phyloP scores from a whole-genome alignment of 2,113 vertebrate species.

The Cettia cetti region DNA sequence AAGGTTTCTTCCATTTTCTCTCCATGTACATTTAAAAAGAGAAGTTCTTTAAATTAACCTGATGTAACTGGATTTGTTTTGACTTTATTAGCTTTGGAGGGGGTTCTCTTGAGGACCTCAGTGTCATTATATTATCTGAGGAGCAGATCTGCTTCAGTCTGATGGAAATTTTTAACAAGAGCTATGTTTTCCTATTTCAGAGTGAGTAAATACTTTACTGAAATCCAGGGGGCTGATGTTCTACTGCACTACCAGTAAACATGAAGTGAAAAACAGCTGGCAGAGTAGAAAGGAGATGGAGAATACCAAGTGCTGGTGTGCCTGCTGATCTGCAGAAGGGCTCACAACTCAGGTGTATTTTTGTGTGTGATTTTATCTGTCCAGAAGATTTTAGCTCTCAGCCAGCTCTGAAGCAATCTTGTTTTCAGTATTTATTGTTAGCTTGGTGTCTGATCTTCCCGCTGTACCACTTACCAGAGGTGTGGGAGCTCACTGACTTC shows the following conservation, averaged over 20 bases:
- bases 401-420: not conserved
- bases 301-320: not conserved
- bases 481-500: not conserved
- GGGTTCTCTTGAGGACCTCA: conserved; percentile 16
- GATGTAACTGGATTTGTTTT: conserved; percentile 51
- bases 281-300: not conserved
- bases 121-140: conserved; percentile 46
- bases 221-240: not conserved
- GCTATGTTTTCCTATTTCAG: conserved; percentile 24
- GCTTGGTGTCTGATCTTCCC: not conserved
- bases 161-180: conserved; percentile 42
- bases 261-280: not conserved
- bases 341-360: not conserved
- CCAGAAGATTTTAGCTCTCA: not conserved
- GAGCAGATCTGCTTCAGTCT: conserved; percentile 21
- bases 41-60: conserved; percentile 48
- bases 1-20: conserved; percentile 34
- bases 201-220: conserved; percentile 6
- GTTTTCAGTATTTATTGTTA: not conserved
- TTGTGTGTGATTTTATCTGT: not conserved
- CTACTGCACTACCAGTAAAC: not conserved
- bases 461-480: fast-evolving
- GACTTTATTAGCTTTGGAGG: conserved; percentile 49
- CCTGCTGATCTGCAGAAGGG: not conserved
- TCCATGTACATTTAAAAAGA: conserved; percentile 20